These are phyloP conservation scores for Rhabdomys dilectus DNA, from an alignment of 2,113 vertebrate genomes.

Conservation along the genomic window DNA sequence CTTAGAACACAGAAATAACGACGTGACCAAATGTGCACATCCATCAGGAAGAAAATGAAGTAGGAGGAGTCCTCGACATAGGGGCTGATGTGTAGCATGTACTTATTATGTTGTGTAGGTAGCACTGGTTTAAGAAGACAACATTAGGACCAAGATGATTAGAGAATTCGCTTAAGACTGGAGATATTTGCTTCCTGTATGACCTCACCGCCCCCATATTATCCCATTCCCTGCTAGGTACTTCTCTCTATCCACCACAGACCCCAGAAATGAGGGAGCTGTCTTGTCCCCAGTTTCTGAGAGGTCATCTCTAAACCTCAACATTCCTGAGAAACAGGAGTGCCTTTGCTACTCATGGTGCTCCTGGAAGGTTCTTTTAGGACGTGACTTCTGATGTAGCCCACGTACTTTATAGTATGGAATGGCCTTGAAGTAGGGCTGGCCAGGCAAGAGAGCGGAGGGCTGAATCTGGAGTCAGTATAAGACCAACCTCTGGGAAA, in stretches of 20 bases:
- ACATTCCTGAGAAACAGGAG: neutral
- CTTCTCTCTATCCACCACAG: neutral
- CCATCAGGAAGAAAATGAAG: conserved; percentile 29
- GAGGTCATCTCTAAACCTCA: neutral
- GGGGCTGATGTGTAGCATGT: neutral
- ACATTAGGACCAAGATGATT: neutral
- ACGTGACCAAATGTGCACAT: neutral
- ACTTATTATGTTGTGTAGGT: neutral
- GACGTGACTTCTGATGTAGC: neutral
- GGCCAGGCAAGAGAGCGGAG: neutral
- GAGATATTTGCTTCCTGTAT: neutral
- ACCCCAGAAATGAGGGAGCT: neutral
- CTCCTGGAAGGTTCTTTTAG: neutral
- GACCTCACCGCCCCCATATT: neutral
- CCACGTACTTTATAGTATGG: neutral
- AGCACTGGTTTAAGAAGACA: neutral
- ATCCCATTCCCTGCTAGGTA: neutral
- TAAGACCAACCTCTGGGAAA: neutral
- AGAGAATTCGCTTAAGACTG: neutral
- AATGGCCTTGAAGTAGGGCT: neutral
- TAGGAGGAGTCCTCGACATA: neutral
- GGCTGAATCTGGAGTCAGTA: neutral
- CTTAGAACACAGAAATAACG: conserved; percentile 12
- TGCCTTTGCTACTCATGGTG: neutral
- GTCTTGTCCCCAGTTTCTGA: neutral